These are phyloP conservation scores for Grammomys dolichurus DNA, from an alignment of 2,113 vertebrate genomes.

Conservation along the genomic window DNA sequence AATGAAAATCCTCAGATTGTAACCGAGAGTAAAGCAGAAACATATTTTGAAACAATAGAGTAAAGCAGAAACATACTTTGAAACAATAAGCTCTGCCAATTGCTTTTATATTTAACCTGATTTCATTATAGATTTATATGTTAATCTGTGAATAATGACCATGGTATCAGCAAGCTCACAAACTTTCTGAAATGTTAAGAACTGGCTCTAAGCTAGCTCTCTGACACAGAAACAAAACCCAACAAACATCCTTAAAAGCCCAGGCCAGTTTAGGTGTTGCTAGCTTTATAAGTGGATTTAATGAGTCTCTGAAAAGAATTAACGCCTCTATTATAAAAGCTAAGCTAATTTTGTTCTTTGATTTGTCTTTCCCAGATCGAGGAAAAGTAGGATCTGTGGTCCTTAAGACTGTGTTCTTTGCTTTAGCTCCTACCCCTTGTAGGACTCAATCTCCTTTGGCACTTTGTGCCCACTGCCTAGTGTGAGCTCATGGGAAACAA, in stretches of 20 bases:
- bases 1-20: neutral
- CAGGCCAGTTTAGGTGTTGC: neutral
- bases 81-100: neutral
- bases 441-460: neutral
- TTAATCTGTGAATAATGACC: slow-evolving; percentile 22
- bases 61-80: slow-evolving; percentile 9
- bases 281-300: neutral
- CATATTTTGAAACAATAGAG: slow-evolving; percentile 13
- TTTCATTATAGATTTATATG: slow-evolving; percentile 9
- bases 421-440: neutral
- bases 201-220: neutral
- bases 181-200: slow-evolving; percentile 42
- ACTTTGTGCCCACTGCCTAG: neutral
- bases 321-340: neutral
- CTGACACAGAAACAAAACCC: neutral
- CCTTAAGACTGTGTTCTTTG: neutral
- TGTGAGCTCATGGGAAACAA: neutral
- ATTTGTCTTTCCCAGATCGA: neutral
- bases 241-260: neutral
- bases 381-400: neutral
- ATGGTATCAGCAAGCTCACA: neutral
- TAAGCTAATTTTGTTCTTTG: neutral
- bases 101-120: neutral
- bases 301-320: neutral
- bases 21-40: neutral